A percentile compares a stretch with the other conserved stretches of the same genome.
phyloP scores from a whole-genome alignment of 2,797 vertebrate species.

The Malacoctenus gilli region DNA sequence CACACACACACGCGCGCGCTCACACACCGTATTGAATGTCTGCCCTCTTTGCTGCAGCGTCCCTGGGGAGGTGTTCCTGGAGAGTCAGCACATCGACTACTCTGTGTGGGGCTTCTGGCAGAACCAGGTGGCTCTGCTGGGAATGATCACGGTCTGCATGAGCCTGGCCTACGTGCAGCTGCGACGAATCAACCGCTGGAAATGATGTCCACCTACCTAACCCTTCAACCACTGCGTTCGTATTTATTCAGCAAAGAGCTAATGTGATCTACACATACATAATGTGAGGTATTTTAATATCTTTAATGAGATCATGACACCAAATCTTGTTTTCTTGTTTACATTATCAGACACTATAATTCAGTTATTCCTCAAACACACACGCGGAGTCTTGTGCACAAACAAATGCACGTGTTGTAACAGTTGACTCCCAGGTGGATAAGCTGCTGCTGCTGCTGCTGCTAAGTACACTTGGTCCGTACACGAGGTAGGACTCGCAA shows the following conservation, averaged over 20 bases:
- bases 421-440: constrained; percentile 60
- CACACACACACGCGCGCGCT: background rate
- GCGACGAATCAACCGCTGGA: constrained; percentile 83
- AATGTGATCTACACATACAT: no score
- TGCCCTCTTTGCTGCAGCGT: constrained; percentile 63
- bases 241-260: background rate
- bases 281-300: no score
- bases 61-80: constrained; percentile 75
- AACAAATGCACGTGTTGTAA: constrained; percentile 55
- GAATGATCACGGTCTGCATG: constrained; percentile 76
- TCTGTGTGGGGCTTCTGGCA: constrained; percentile 85
- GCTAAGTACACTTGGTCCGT: constrained; percentile 42
- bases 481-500: constrained; percentile 54
- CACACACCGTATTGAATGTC: constrained; percentile 16
- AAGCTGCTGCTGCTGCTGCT: constrained; percentile 59
- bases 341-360: background rate
- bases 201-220: constrained; percentile 59
- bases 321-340: constrained; percentile 2
- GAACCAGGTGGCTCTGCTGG: constrained; percentile 83
- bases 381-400: constrained; percentile 9
- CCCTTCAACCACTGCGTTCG: no score
- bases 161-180: constrained; percentile 81
- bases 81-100: constrained; percentile 74
- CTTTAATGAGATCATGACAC: no score
- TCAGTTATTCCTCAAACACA: background rate